phyloP scores from a whole-genome alignment of 2,888 invertebrate genomes.

The Leptarthrus brevirostris region DNA sequence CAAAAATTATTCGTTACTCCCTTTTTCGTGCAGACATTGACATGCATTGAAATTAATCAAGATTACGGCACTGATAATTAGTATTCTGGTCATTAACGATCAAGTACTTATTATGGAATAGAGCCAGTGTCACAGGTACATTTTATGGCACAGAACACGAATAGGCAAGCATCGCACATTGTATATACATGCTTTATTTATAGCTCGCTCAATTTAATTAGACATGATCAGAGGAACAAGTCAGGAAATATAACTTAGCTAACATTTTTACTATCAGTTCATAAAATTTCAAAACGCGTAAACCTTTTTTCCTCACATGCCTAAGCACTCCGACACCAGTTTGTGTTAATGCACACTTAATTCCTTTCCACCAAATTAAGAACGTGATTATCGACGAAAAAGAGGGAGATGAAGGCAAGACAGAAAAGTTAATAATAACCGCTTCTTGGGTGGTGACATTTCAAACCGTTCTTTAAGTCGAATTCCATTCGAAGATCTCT shows the following conservation, averaged over 20 bases:
- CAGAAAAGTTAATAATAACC: constrained; percentile 25
- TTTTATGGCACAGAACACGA: background rate
- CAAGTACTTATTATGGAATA: background rate
- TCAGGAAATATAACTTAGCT: constrained; percentile 35
- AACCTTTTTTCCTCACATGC: constrained; percentile 10
- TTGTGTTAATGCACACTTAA: constrained; percentile 24
- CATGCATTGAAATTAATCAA: too few relatives aligned
- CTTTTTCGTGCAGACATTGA: too few relatives aligned
- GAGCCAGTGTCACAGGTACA: background rate
- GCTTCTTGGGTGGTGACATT: constrained; percentile 39
- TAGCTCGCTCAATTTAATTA: constrained; percentile 32
- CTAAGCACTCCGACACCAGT: constrained; percentile 8
- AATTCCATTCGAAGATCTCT: constrained; percentile 13
- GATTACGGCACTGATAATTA: background rate
- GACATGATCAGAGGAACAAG: constrained; percentile 19
- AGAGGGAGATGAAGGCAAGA: constrained; percentile 3
- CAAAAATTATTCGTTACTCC: too few relatives aligned
- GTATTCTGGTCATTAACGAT: background rate
- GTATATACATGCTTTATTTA: background rate
- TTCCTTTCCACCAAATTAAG: constrained; percentile 35
- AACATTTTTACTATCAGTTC: constrained; percentile 30
- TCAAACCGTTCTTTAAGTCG: constrained; percentile 37
- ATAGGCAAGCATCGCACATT: background rate
- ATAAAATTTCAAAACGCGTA: constrained; percentile 37
- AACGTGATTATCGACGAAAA: constrained; percentile 18